Conservation (phyloP, 2,797 vertebrate species). For the Chelmon rostratus region DNA sequence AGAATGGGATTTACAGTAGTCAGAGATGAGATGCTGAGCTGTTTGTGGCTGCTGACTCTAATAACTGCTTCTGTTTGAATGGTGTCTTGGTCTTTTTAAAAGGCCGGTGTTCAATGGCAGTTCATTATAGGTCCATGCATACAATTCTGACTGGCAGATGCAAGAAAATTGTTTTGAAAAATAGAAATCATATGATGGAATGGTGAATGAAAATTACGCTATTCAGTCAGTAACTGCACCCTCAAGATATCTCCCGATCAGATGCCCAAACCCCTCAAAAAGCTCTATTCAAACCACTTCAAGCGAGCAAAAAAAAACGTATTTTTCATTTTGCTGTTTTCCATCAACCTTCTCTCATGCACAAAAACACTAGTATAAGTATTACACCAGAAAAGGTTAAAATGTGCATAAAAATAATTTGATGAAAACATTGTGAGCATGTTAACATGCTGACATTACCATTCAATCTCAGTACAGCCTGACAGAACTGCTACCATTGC, state of each 20-base stretch:
- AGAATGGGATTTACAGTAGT: constrained; percentile 51
- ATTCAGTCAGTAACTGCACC: not conserved
- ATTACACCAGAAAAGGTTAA: too few species aligned
- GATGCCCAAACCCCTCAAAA: not conserved
- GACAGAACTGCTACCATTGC: not conserved
- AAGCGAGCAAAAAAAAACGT: too few species aligned
- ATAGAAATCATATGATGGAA: not conserved
- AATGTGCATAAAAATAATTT: too few species aligned
- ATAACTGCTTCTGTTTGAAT: constrained; percentile 18
- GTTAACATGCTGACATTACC: too few species aligned
- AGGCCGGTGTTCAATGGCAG: constrained; percentile 20
- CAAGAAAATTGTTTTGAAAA: constrained; percentile 11
- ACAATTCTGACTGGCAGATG: not conserved
- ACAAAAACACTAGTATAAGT: too few species aligned
- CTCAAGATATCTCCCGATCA: not conserved
- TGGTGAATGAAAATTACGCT: constrained; percentile 6
- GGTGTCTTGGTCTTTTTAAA: constrained; percentile 22
- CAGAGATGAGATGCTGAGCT: constrained; percentile 38
- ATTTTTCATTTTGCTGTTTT: too few species aligned
- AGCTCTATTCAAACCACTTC: constrained; percentile 1
- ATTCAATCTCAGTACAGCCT: too few species aligned
- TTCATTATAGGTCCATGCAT: constrained; percentile 34
- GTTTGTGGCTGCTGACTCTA: constrained; percentile 25
- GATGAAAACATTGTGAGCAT: too few species aligned
- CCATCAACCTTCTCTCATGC: too few species aligned